phyloP scores from a whole-genome alignment of 2,797 vertebrate species.

The Anabas testudineus region DNA sequence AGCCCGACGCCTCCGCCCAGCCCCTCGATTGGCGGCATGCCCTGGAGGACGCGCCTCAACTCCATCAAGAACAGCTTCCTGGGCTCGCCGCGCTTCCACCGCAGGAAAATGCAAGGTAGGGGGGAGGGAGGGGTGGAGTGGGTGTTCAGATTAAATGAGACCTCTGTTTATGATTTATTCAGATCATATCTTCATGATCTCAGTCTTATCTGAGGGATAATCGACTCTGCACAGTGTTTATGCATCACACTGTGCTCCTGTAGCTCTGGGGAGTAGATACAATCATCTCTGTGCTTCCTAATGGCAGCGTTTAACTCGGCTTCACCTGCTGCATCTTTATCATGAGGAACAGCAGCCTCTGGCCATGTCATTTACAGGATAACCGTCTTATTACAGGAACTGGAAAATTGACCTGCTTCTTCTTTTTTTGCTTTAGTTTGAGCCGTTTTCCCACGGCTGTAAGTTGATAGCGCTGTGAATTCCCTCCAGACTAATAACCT shows the following conservation, averaged over 20 bases:
- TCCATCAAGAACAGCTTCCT: constrained; percentile 99
- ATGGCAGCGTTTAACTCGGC: constrained; percentile 44
- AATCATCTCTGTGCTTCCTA: constrained; percentile 46
- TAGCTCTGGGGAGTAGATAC: constrained; percentile 24
- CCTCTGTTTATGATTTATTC: constrained; percentile 6
- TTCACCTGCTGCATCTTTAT: constrained; percentile 47
- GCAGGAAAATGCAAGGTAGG: constrained; percentile 93
- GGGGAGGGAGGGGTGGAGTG: neutral
- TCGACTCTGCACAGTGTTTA: constrained; percentile 16
- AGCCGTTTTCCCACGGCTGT: neutral
- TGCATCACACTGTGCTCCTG: neutral
- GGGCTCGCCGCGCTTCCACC: constrained; percentile 98
- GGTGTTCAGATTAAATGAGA: neutral
- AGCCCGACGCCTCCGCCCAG: constrained; percentile 97
- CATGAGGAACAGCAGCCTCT: neutral
- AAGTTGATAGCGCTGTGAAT: neutral
- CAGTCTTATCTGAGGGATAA: constrained; percentile 46
- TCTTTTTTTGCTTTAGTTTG: neutral
- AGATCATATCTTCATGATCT: constrained; percentile 45
- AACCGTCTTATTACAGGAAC: constrained; percentile 21
- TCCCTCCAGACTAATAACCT: constrained; percentile 12
- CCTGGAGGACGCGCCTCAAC: constrained; percentile 98
- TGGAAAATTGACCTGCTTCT: neutral
- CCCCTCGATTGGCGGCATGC: constrained; percentile 97
- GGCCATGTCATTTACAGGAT: constrained; percentile 28